Base-by-base conservation (phyloP, 2,113 vertebrate species). In the Neolamprologus variostigma region DNA sequence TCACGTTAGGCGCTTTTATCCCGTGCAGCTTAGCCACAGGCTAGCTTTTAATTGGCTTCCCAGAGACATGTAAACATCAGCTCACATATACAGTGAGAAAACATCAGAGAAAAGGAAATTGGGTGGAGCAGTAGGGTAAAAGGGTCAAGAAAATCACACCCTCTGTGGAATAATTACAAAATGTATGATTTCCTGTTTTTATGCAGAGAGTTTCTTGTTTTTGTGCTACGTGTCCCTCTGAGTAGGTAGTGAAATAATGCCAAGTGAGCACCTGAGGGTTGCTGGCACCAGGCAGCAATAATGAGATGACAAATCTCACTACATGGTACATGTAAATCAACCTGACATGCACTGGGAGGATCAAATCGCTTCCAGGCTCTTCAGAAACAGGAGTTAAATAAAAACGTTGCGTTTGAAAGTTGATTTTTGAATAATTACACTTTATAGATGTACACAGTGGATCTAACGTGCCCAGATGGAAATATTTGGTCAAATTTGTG, bases 1-100 rank as follows among this genome's bases (percentile, higher is more conserved):
- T 90, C 87, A 87, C 31, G 68, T 91, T 68, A 76, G 82, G 83
- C 82, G 37, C 90, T 92, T 93, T 93, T 85, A 91, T 92, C 55
- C 9, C 66, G 86, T 53, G 86, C 91, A 85, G 78, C 57, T 13
- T 91, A 93, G 94, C 95, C 92, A 92, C 26, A 7, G 92, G 92
- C 90, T 85, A 92, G 84, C 89, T 95, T 96, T 95, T 94, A 96
- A 96, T 95, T 95, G 92, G 93, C 83, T 93, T 91, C 94, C 89
- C 83, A 55, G 86, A 92, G 91, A 94, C 94, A 90, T 86, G 90
- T 89, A 94, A 93, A 93, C 93, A 91, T 88, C 89, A 89, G 85
- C 87, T 87, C 26, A 53, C 51, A 90, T 93, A 91, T 91, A 92
- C 84, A 85, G 88, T 8, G 31, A 91, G 76, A 28, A 78, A 86